Evolutionary conservation across 2,797 vertebrate species (phyloP), one percentile per base, ranked within the genome.

Genomic region (Euphonia xanthogaster): DNA sequence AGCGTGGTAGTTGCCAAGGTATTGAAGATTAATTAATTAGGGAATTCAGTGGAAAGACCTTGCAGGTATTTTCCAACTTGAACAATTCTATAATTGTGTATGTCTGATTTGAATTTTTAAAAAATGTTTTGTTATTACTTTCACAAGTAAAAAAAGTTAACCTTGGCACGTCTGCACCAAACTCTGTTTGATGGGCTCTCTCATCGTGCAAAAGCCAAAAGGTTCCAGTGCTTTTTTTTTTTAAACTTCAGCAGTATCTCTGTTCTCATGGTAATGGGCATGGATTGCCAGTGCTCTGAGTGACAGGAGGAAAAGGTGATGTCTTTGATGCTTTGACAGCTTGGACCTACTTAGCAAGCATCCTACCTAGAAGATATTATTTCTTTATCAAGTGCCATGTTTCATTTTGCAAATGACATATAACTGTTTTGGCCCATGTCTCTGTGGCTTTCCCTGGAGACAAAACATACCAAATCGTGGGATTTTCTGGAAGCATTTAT

Each of bases 301-400:
- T 71, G 77, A 90, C 79, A 82, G 77, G 47, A 72, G 31, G 70
- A 83, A 66, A 75, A 74, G 55, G 33, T 74, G 90, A 76, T 75
- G 68, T 40, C 58, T 93, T 87, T 74, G 84, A 65, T 75, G 61
- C 33, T 88, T 85, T 73, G 51, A 85, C 61, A 88, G 60, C 73
- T 74, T 72, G 81, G 45, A 82, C 67, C 54, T 90, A 55, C 73
- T 95, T 84, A 87, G 77, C 45, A 71, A 66, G 60, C 37, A 37
- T 84, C 55, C 51, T 77, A 31, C 72, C 72, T 66, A 37, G 42
- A 71, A 88, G 80, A 67, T 74, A 55, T 1, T 93, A 68, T 76
- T 94, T 66, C 60, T 86, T 90, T 88, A 62, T 93, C 54, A 63
- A 94, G 63, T 88, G 87, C 89, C 82, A 23, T 30, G 35, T 94